Base-by-base conservation (phyloP, 2,113 vertebrate species). In the Otis tarda region DNA sequence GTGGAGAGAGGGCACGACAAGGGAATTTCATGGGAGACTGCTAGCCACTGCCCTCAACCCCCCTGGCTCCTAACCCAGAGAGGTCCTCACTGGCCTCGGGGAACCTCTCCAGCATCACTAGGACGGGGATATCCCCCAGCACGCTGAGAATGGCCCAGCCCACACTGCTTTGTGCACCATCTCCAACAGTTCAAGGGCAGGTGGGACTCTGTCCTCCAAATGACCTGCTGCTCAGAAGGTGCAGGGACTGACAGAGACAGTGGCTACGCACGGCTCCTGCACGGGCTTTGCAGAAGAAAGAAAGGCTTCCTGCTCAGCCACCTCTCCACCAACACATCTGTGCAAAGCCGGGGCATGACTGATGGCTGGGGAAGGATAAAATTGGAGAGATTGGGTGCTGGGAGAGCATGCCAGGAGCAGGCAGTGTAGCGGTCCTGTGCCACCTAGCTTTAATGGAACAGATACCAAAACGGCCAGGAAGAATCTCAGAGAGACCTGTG, bases 1-100 rank as follows among this genome's bases (percentile, higher is more conserved):
- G 95, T 90, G 96, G 79, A 96, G 83, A 95, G 89, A 80, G 87
- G 65, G 95, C 96, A 97, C 94, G 96, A 97, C 95, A 97, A 91
- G 94, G 95, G 89, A 93, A 96, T 47, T 63, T 95, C 56, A 85
- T 81, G 65, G 96, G 86, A 94, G 56, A 79, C 57, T 61, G 77
- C 64, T 77, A 83, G 80, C 76, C 79, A 39, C 90, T 95, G 78
- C 70, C 79, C 85, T 96, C 76, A 90, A 43, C 24, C 68, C 88
- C 76, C 77, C 39, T 79, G 89, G 76, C 55, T 77, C 77, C 60
- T 90, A 74, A 75, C 68, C 74, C 83, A 70, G 57, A 67, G n/a
- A 56, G 65, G 61, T 75, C 39, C 73, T 94, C 79, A 33, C 2
- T 0, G 61, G 78, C 61, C 63, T 61, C 3, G 0, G 52, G 75